phyloP scores from a whole-genome alignment of 1,140 invertebrate genomes.

The Bombus fervidus region DNA sequence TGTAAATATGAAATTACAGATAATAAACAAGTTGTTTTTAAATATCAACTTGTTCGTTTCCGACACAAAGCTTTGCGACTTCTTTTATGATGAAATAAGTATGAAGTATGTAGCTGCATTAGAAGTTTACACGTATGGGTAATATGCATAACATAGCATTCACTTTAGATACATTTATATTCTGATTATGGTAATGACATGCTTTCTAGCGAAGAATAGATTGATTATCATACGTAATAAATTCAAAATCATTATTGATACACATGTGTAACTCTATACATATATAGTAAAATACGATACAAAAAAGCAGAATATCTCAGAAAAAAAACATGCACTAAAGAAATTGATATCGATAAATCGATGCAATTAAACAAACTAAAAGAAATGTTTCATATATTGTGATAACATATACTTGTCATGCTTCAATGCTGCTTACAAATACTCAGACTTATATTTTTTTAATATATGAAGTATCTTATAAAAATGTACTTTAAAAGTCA shows the following conservation, averaged over 20 bases:
- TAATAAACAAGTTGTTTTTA: not conserved
- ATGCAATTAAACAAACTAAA: not conserved
- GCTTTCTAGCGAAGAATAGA: not conserved
- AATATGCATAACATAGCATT: not conserved
- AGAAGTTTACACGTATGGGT: not conserved
- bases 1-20: not conserved
- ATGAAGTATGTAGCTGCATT: not conserved
- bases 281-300: too few species aligned
- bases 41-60: not conserved
- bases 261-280: too few species aligned
- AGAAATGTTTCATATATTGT: not conserved
- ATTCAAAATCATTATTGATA: not conserved
- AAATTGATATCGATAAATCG: not conserved
- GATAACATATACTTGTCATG: not conserved
- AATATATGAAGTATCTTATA: not conserved
- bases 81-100: not conserved
- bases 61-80: accelerated
- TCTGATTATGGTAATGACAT: not conserved
- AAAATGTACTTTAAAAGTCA: not conserved
- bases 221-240: not conserved
- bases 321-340: not conserved
- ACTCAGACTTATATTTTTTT: not conserved
- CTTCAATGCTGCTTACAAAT: not conserved
- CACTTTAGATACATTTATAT: not conserved
- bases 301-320: not conserved